These are phyloP conservation scores for Chlorodrepanis virens DNA, from an alignment of 2,113 vertebrate species.

Conservation along the genomic window DNA sequence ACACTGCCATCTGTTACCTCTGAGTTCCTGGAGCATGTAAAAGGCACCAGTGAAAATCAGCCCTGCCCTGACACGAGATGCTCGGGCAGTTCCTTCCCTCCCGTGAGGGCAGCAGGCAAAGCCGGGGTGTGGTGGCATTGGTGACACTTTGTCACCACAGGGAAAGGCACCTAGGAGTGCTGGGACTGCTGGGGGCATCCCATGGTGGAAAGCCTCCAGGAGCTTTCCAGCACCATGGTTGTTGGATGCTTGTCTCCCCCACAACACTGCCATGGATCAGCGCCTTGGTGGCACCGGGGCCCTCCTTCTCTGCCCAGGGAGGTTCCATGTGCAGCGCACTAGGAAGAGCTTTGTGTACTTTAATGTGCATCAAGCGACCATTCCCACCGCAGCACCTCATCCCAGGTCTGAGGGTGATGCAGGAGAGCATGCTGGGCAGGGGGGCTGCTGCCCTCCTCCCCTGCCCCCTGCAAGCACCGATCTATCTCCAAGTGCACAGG, in stretches of 20 bases:
- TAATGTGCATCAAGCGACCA: background rate
- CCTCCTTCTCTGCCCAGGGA: background rate
- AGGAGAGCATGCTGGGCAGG: background rate
- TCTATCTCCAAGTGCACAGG: background rate
- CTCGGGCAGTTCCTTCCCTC: background rate
- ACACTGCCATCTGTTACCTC: slow-evolving; percentile 8
- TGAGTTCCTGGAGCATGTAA: background rate
- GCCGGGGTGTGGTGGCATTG: accelerated
- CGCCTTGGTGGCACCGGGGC: background rate
- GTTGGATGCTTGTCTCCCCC: background rate
- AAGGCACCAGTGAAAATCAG: background rate
- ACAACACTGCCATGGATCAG: background rate
- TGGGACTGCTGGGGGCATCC: accelerated
- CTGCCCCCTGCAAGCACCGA: background rate
- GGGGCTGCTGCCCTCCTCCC: background rate
- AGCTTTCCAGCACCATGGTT: accelerated
- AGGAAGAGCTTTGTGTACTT: background rate
- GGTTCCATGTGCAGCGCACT: background rate
- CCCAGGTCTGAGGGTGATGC: background rate
- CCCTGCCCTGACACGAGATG: accelerated
- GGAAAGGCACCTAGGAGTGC: background rate
- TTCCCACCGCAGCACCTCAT: background rate
- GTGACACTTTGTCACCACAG: accelerated
- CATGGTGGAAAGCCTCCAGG: background rate
- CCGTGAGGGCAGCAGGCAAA: background rate